A percentile compares a stretch with the other conserved stretches of the same genome.
phyloP scores from a whole-genome alignment of 1,140 invertebrate genomes.

The Philotrypesis tridentata region DNA sequence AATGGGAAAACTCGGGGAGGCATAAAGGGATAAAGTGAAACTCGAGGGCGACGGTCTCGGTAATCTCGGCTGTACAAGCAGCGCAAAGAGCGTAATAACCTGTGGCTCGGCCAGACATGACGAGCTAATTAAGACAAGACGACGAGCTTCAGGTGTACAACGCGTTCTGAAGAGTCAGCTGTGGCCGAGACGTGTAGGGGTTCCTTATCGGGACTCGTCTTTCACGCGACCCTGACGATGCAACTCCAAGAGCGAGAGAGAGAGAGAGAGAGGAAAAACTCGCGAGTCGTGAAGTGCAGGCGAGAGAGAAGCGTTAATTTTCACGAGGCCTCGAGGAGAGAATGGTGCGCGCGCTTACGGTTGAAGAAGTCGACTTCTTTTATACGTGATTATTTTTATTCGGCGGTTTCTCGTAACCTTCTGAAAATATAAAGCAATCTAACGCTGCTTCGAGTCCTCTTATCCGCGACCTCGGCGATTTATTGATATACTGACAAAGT shows the following conservation, averaged over 20 bases:
- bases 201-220: background rate
- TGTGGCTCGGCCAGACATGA: background rate
- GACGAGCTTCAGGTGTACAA: background rate
- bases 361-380: background rate
- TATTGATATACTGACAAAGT: no score
- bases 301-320: background rate
- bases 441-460: no score
- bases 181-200: background rate
- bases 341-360: background rate
- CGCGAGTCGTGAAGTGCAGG: background rate
- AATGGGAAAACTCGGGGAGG: no score
- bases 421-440: no score
- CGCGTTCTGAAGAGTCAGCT: no score
- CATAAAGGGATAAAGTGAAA: no score
- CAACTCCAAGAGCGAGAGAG: background rate
- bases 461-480: no score
- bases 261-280: background rate
- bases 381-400: background rate
- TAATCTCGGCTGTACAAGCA: background rate
- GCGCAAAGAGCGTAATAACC: background rate
- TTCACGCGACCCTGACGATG: background rate
- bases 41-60: background rate
- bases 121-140: constrained; percentile 17
- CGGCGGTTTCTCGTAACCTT: no score
- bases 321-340: background rate